A percentile compares a stretch with the other conserved stretches of the same genome.
These are phyloP conservation scores for Hydriomena furcata DNA, from an alignment of 2,888 invertebrate genomes.

Conservation along the genomic window DNA sequence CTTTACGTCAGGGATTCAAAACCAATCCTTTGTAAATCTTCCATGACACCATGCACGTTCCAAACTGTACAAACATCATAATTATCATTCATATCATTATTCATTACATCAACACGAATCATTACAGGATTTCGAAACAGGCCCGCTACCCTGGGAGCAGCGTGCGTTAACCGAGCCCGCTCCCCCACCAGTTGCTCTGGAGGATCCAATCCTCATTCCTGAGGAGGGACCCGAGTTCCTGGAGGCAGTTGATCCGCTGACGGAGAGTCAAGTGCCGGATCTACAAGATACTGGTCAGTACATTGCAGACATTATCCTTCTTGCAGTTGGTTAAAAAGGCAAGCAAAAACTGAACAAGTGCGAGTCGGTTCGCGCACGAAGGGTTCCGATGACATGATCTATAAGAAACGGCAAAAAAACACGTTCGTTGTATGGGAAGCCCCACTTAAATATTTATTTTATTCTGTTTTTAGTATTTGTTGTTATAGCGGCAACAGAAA, in stretches of 20 bases:
- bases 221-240: constrained; percentile 67
- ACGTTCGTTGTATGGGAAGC: too few species aligned
- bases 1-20: too few species aligned
- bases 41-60: background rate
- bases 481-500: too few species aligned
- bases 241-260: constrained; percentile 67
- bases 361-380: too few species aligned
- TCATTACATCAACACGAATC: background rate
- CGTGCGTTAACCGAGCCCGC: constrained; percentile 53
- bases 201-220: constrained; percentile 69
- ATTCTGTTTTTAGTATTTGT: too few species aligned
- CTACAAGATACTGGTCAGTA: constrained; percentile 66
- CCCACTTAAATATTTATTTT: too few species aligned
- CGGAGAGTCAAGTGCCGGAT: constrained; percentile 70
- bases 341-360: too few species aligned
- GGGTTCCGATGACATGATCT: too few species aligned
- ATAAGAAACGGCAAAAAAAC: too few species aligned
- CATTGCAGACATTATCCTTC: too few species aligned
- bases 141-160: constrained; percentile 70
- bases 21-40: too few species aligned
- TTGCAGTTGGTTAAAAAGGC: too few species aligned
- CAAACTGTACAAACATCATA: constrained; percentile 8
- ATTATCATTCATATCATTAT: background rate
- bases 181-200: constrained; percentile 55
- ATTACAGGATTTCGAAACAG: constrained; percentile 67